Percentiles rank a stretch among this genome's conserved stretches.
Evolutionary conservation across 2,797 vertebrate species (phyloP).

Genomic region (Chloroceryle amazona): DNA sequence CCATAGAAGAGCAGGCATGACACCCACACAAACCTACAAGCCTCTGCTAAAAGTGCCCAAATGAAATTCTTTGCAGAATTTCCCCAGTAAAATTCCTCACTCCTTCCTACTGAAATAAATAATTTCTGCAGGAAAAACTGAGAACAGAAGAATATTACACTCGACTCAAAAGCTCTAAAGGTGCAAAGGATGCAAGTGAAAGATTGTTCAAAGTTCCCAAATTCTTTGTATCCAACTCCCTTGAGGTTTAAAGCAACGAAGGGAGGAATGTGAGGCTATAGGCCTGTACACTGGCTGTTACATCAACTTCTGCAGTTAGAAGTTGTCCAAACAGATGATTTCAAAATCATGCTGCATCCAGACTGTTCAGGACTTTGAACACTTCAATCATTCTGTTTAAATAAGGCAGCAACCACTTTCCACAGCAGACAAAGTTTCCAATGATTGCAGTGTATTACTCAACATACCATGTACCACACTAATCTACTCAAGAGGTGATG

Average conservation of each 20-base stretch:
- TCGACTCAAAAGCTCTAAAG: neutral
- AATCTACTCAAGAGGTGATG: constrained; percentile 37
- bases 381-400: neutral
- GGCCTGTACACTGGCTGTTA: neutral
- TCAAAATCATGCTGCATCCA: neutral
- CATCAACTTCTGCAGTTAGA: neutral
- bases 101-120: neutral
- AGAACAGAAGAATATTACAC: neutral
- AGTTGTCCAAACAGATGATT: neutral
- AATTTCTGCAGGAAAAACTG: neutral
- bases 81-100: neutral
- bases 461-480: neutral
- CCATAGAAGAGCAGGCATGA: neutral
- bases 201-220: neutral
- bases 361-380: neutral
- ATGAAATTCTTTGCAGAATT: neutral
- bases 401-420: neutral
- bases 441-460: neutral
- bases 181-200: neutral
- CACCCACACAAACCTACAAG: neutral
- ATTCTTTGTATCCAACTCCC: neutral
- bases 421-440: neutral
- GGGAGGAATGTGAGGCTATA: neutral
- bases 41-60: neutral
- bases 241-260: neutral